Evolutionary conservation across 2,888 invertebrate genomes (phyloP), one percentile per base, ranked within the genome.

Genomic region (Uloborus plumipes): DNA sequence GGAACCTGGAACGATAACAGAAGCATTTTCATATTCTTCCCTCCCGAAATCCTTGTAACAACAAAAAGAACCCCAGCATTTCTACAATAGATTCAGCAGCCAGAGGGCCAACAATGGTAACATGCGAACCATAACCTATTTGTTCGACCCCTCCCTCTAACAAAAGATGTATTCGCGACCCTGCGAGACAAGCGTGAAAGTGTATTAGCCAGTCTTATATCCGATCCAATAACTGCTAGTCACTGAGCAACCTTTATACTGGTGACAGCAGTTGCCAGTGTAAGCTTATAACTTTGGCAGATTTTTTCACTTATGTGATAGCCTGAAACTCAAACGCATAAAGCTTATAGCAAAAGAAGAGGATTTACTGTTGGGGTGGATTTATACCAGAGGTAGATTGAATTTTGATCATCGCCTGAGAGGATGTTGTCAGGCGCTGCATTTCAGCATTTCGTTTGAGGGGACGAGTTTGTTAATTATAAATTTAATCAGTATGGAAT

Each of bases 111-210:
- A 81, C 80, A 81, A 81, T 81, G 80, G 62, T 74, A 69, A 81
- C 75, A 81, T 58, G 74, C 80, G 80, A 81, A 75, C 74, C 80
- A 81, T 81, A 81, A 81, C 80, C 80, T 81, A 81, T 81, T 81
- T 81, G 80, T 81, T 74, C 70, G 80, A 70, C 70, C 70, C 80
- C 69, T 81, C 73, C 69, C 39, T 20, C 70, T 47, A 59, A 81
- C 80, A 81, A 81, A 61, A 55, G 73, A 47, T 53, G 69, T 50
- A 62, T 72, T 72, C 67, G 72, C 51, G 39, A 18, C 55, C 65
- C 31, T 75, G 80, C 74, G 55, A 65, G 69, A 71, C 77, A 78
- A 58, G 74, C 80, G 74, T 81, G 80, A 81, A 81, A 81, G 80
- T 81, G 80, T 74, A 81, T 81, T 81, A 81, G 80, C 73, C 62